Conservation (phyloP, 2,113 vertebrate genomes). For the Myiopsitta monachus region DNA sequence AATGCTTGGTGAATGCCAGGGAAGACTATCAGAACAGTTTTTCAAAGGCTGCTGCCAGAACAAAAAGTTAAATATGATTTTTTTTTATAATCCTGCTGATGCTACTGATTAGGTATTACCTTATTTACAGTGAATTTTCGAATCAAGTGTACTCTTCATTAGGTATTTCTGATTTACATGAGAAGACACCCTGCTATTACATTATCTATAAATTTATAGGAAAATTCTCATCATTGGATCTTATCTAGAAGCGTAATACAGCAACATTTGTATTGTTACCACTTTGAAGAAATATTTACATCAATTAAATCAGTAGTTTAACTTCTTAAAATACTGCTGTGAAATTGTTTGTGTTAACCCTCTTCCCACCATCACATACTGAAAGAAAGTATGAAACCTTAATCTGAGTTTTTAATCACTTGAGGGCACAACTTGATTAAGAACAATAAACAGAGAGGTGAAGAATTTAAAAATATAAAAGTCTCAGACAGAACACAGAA, state of each 20-base stretch:
- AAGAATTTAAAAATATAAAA: conserved; percentile 48
- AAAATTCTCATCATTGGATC: not conserved
- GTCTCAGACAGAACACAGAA: conserved; percentile 47
- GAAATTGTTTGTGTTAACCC: conserved; percentile 9
- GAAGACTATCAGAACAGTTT: conserved; percentile 1
- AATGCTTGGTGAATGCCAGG: not conserved
- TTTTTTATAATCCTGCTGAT: not conserved
- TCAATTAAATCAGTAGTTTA: not conserved
- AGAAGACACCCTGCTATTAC: not conserved
- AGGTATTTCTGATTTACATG: not conserved
- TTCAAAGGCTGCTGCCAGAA: conserved; percentile 12
- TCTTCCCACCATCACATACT: not conserved
- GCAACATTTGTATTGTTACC: not conserved
- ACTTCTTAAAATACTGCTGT: not conserved
- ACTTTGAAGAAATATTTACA: not conserved
- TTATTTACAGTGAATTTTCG: not conserved
- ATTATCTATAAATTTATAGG: not conserved
- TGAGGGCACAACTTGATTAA: conserved; percentile 58
- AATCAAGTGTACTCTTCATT: not conserved
- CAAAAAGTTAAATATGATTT: not conserved
- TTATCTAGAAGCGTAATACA: not conserved
- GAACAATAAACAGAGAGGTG: conserved; percentile 55
- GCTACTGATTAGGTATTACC: not conserved
- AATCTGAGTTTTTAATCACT: conserved; percentile 52
- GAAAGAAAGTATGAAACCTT: conserved; percentile 9